Evolutionary conservation across 2,888 invertebrate species (phyloP), one percentile per base, ranked within the genome.

Genomic region (Dendrolimus houi): DNA sequence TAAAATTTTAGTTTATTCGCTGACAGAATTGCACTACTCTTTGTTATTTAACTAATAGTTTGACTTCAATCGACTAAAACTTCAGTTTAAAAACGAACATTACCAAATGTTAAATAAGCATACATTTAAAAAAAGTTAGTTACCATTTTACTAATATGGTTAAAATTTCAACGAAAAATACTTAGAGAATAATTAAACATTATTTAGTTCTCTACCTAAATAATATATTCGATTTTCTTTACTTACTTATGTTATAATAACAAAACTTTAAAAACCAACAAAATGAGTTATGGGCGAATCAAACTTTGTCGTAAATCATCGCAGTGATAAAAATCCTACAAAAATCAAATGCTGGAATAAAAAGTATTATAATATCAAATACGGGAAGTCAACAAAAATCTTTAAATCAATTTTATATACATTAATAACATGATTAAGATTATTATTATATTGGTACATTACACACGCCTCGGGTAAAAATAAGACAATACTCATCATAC

Each of bases 331-430:
- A 10, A 47, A 3, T 7, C 47, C 47, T 47, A 10, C 29, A 29
- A 29, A 47, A 47, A 8, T 12, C 47, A 12, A 47, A 47, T 47
- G 47, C 9, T 47, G 47, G 47, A 10, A 47, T 47, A 10, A 47
- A 47, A 47, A 69, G 77, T 76, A 81, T 85, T 68, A 85, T 80
- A 85, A 81, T 83, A 74, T 75, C 64, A 77, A 75, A 78, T 75
- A 75, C 69, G 62, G 73, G 72, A 70, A 71, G 73, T 84, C 81
- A 87, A 86, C 84, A 85, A 84, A 71, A 74, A 69, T 60, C 72
- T 72, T 71, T 75, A 77, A 81, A 77, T 73, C 68, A 76, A 79
- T 76, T 79, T 74, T 84, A 87, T 87, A 79, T 87, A 87, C 86
- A 87, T 72, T 80, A 80, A 73, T 77, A 75, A 75, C 79, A 47